Evolutionary conservation across 2,888 invertebrate species (phyloP), one percentile per base, ranked within the genome.

Genomic region (Agapostemon virescens): DNA sequence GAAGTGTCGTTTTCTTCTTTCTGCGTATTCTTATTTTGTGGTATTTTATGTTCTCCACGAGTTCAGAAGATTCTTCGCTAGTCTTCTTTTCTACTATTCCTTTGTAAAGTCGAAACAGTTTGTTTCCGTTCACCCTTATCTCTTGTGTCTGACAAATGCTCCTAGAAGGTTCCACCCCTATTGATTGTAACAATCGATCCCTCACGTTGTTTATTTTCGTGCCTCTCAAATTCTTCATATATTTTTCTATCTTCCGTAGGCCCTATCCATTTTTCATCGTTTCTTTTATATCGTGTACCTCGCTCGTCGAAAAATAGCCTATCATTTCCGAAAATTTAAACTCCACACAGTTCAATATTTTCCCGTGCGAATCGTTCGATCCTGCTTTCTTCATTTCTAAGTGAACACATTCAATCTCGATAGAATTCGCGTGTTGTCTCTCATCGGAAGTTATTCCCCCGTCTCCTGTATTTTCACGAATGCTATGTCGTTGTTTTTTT

Each of bases 391-490:
- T 26, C 26, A 23, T 26, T 40, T 40, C 23, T 36, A 20, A 17
- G 26, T 38, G 11, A 26, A 20, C 42, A 20, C 11, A 20, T 11
- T 20, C 11, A 20, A 42, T 42, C 20, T 30, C 42, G 26, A 17
- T 30, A 30, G 26, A 7, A 58, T 67, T 55, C 9, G 4, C 1
- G n/a, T 40, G 3, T 17, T 40, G 17, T 26, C 17, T 9, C 17
- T 36, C 17, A 9, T 15, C n/a, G 7, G 49, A 52, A 26, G 49
- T 13, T n/a, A n/a, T 52, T 64, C 49, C 9, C n/a, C 64, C 20
- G 30, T 30, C 38, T 74, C 55, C 33, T 11, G 23, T 42, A 69
- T 69, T 74, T 45, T 61, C 61, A 13, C 26, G 23, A n/a, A 69
- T 45, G 26, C 45, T 23, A 45, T 20, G 3, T 5, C 20, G 45